These are phyloP conservation scores for Phylloscopus trochiloides DNA, from an alignment of 2,113 vertebrate genomes.

Conservation along the genomic window DNA sequence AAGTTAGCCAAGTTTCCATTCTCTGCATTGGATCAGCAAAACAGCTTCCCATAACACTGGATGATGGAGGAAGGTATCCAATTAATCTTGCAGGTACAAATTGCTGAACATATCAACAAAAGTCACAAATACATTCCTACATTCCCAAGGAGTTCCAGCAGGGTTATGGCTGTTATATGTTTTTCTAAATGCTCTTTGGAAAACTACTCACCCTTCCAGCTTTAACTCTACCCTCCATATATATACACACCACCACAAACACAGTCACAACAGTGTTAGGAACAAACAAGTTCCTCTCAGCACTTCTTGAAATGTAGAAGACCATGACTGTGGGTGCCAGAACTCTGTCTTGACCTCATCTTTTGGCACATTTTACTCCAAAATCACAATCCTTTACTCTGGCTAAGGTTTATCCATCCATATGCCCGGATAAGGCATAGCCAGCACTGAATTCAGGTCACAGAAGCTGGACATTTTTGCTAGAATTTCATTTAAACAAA, in stretches of 20 bases:
- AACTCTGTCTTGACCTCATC: not conserved
- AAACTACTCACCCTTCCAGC: not conserved
- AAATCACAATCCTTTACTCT: not conserved
- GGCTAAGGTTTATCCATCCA: not conserved
- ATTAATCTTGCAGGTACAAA: not conserved
- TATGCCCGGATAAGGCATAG: not conserved
- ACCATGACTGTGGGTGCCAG: not conserved
- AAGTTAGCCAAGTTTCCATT: constrained; percentile 6
- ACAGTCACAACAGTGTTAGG: not conserved
- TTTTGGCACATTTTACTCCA: not conserved
- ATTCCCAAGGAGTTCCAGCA: not conserved
- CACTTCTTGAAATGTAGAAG: not conserved
- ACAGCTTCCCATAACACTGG: not conserved
- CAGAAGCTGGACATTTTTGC: not conserved
- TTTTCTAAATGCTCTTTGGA: not conserved
- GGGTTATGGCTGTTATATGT: not conserved
- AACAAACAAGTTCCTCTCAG: not conserved
- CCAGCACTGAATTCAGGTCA: not conserved
- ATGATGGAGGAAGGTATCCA: not conserved
- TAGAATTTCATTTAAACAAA: not conserved
- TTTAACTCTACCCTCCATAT: not conserved
- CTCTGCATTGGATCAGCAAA: not conserved
- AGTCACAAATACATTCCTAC: not conserved
- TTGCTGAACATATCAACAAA: not conserved
- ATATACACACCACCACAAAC: not conserved